These are phyloP conservation scores for Gracilinanus agilis DNA, from an alignment of 2,113 vertebrate species.

Conservation along the genomic window DNA sequence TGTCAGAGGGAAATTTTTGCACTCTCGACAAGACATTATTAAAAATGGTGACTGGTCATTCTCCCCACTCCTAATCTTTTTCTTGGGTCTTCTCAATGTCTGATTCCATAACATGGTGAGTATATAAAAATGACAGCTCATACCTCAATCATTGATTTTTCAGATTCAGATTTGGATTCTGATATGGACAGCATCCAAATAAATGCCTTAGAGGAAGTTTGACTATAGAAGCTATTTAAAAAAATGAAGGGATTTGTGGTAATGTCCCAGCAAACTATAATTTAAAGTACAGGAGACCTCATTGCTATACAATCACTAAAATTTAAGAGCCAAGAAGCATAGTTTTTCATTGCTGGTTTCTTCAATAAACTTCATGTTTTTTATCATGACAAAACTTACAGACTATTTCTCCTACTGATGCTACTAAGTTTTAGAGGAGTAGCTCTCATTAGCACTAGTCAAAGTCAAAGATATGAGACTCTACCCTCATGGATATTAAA, in stretches of 20 bases:
- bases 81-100: constrained; percentile 3
- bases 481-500: accelerated
- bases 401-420: background rate
- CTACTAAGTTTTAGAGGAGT: background rate
- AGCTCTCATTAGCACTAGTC: constrained; percentile 8
- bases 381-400: background rate
- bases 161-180: constrained; percentile 18
- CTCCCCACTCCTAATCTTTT: background rate
- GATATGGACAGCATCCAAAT: constrained; percentile 38
- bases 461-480: background rate
- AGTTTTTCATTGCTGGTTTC: constrained; percentile 27
- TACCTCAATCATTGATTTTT: background rate
- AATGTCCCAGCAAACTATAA: background rate
- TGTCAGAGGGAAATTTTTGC: background rate
- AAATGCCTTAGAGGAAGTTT: constrained; percentile 31
- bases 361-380: constrained; percentile 56
- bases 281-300: constrained; percentile 19
- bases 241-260: constrained; percentile 23
- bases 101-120: background rate
- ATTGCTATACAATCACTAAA: constrained; percentile 37
- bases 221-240: constrained; percentile 2
- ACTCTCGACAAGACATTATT: constrained; percentile 1
- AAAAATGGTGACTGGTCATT: background rate
- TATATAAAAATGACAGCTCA: background rate
- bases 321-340: background rate